A percentile compares a stretch with the other conserved stretches of the same genome.
These are phyloP conservation scores for Drosophila maculinotata DNA, from an alignment of 2,888 invertebrate genomes.

Conservation along the genomic window DNA sequence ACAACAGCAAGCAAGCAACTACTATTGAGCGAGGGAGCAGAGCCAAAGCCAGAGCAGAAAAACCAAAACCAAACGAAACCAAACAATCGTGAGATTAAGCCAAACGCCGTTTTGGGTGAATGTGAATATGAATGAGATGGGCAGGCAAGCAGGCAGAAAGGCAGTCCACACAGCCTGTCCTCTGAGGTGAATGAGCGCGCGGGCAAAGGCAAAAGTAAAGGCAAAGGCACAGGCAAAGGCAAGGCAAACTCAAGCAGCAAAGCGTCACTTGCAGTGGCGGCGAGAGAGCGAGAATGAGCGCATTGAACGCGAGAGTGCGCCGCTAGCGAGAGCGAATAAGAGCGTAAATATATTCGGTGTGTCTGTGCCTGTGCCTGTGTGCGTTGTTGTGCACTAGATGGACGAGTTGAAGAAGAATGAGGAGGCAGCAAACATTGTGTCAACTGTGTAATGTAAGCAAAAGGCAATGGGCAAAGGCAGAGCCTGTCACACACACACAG, in stretches of 20 bases:
- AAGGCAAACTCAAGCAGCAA: constrained; percentile 28
- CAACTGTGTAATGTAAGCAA: constrained; percentile 78
- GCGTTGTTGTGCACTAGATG: constrained; percentile 69
- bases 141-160: constrained; percentile 48
- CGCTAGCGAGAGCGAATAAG: constrained; percentile 48
- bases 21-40: constrained; percentile 70
- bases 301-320: constrained; percentile 44
- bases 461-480: constrained; percentile 63
- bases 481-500: constrained; percentile 60
- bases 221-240: constrained; percentile 34
- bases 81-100: constrained; percentile 81
- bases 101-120: constrained; percentile 81
- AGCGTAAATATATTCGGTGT: constrained; percentile 35
- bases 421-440: constrained; percentile 73
- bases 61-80: constrained; percentile 71
- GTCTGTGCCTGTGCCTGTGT: constrained; percentile 25
- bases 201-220: constrained; percentile 28
- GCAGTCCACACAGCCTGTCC: constrained; percentile 62
- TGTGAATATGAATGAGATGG: constrained; percentile 81
- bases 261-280: constrained; percentile 71
- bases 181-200: constrained; percentile 75
- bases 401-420: constrained; percentile 77
- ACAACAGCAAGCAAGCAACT: constrained; percentile 56
- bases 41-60: constrained; percentile 44
- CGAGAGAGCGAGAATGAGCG: constrained; percentile 37